Base-by-base conservation (phyloP, 1,140 invertebrate species). In the Apocrypta bakeri region DNA sequence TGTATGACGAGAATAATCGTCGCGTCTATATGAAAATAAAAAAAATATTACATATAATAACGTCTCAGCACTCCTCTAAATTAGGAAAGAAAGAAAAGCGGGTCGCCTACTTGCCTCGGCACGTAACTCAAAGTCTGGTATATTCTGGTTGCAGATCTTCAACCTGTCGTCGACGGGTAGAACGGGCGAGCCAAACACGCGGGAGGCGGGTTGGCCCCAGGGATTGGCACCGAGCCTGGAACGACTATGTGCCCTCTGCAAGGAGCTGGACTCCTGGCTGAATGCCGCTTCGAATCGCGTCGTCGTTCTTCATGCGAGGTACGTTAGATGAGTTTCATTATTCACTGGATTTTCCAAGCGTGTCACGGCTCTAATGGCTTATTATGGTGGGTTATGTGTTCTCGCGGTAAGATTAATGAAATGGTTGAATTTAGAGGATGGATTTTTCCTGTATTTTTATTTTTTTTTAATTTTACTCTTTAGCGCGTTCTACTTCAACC, bases 231-330 rank as follows among this genome's bases (percentile, higher is more conserved):
- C 98, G 25, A 97, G 97, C 72, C 93, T 98, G 61, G 98, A 98
- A 90, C 93, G 95, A 79, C 93, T 98, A 0, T 98, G 97, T 91
- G 95, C 96, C 71, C 95, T 98, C 74, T 98, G 98, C 93, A 98
- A 98, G 92, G 95, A 97, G 85, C 95, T 98, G 84, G 97, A 98
- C 92, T 96, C 96, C 82, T 98, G 97, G 97, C 92, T 98, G 42
- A 96, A 95, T 56, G 94, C 94, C 64, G 95, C 96, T 87, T 93
- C 95, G 21, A 96, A 97, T 91, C 94, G 95, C 73, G 96, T 98
- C 68, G 96, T 96, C 11, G 96, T 98, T 66, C 92, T 98, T 61
- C 95, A 98, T 88, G 96, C 97, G 85, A 98, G 97, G 95, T 97
- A 94, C 92, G 79, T 56, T 31, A 31, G 9, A 2, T 24, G 24